Evolutionary conservation across 1,140 invertebrate species (phyloP), one percentile per base, ranked within the genome.

Genomic region (Chrysoperla carnea): DNA sequence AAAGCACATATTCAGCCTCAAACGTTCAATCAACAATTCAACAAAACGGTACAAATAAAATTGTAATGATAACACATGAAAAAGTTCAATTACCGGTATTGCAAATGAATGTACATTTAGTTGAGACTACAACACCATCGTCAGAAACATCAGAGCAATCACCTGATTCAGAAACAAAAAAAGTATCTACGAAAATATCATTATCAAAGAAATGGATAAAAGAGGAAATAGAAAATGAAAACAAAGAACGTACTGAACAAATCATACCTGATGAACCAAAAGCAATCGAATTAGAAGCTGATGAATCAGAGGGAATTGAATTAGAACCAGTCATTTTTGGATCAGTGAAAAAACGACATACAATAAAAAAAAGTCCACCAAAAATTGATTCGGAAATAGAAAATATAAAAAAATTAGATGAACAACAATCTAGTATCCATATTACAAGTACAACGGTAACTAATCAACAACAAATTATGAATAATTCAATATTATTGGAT

Each of bases 21-120:
- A 36, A 8, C 3, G n/a, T n/a, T 4, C 12, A n/a, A 9, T 17
- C 27, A 12, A 29, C n/a, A 6, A n/a, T 38, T 13, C 13, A 29
- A 37, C 6, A 11, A 15, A 39, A 39, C 36, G 11, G 17, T 37
- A 73, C 72, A 33, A 69, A 66, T 47, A 77, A 71, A 52, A 68
- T 77, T 41, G 70, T 74, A 46, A 55, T 78, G 15, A 76, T 78
- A 42, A 76, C 75, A 29, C 75, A 78, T 43, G 75, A 78, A 63
- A 73, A 76, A 59, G 68, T 73, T 43, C 70, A 69, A 62, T 62
- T 74, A 54, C 73, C 75, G 27, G 67, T 76, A 8, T 62, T 74
- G 53, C 69, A 72, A 48, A 59, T 76, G 28, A 75, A 75, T 64
- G 68, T 76, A 54, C 65, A 68, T 50, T 61, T 63, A 36, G 54